These are phyloP conservation scores for Ifrita kowaldi DNA, from an alignment of 2,113 vertebrate species.

Conservation along the genomic window DNA sequence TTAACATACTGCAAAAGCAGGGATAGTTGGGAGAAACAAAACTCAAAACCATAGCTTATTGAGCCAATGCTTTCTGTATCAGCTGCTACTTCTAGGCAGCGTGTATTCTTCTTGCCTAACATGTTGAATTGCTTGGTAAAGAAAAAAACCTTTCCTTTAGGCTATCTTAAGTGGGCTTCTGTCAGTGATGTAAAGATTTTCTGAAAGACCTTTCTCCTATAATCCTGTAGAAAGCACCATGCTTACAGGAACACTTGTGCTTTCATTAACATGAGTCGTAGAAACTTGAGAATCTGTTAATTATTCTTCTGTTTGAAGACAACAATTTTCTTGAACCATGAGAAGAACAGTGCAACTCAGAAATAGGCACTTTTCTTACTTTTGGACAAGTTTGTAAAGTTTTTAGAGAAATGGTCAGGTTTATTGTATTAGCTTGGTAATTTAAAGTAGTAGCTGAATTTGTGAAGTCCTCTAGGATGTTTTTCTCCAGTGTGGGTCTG, in stretches of 20 bases:
- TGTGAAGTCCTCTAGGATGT: not conserved
- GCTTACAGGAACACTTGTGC: not conserved
- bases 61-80: not conserved
- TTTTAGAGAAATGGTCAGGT: not conserved
- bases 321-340: not conserved
- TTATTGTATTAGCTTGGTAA: not conserved
- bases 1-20: not conserved
- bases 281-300: not conserved
- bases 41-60: not conserved
- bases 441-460: not conserved
- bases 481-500: not conserved
- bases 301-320: not conserved
- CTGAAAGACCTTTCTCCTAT: not conserved
- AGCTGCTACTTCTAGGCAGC: not conserved
- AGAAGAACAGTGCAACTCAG: not conserved
- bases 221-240: not conserved
- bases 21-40: not conserved
- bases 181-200: not conserved
- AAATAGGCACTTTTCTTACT: not conserved
- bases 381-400: not conserved
- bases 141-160: not conserved
- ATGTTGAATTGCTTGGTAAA: not conserved
- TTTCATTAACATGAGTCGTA: not conserved
- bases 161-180: not conserved
- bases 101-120: not conserved